Conservation (phyloP, 2,113 vertebrate genomes). For the Percina caprodes region DNA sequence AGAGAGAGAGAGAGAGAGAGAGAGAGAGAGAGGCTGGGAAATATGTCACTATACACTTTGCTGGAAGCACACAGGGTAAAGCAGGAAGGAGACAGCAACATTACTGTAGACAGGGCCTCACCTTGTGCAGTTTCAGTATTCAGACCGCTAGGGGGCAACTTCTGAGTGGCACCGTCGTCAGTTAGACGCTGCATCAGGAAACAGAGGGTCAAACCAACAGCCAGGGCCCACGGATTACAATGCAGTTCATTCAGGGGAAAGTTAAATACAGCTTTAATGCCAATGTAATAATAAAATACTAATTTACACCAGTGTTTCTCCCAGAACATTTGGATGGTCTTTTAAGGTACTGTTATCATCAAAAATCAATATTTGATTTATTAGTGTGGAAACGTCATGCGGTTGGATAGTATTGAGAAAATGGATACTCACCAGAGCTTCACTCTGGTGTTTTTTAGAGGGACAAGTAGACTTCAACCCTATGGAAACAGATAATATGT, state of each 20-base stretch:
- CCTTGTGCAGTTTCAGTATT: conserved; percentile 83
- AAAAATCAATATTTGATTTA: background rate
- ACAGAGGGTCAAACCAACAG: conserved; percentile 65
- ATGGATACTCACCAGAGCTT: conserved; percentile 75
- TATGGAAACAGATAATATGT: conserved; percentile 44
- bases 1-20: conserved; percentile 25
- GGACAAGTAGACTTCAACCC: conserved; percentile 73
- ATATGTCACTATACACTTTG: conserved; percentile 15
- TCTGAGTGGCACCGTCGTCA: conserved; percentile 77
- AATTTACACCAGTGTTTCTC: background rate
- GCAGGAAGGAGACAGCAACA: conserved; percentile 29
- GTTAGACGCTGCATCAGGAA: conserved; percentile 78
- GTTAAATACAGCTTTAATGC: conserved; percentile 7
- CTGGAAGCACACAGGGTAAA: conserved; percentile 24
- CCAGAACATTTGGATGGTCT: background rate
- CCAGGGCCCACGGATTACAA: conserved; percentile 33
- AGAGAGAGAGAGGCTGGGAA: conserved; percentile 6
- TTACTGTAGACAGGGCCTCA: conserved; percentile 63
- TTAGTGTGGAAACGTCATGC: conserved; percentile 2
- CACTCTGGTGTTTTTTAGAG: conserved; percentile 71
- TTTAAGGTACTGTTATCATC: background rate
- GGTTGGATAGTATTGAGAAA: conserved; percentile 4
- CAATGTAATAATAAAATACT: conserved; percentile 3
- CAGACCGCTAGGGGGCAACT: conserved; percentile 83
- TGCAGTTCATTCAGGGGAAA: conserved; percentile 26